phyloP scores from a whole-genome alignment of 1,140 invertebrate genomes.

The Eurosta solidaginis region DNA sequence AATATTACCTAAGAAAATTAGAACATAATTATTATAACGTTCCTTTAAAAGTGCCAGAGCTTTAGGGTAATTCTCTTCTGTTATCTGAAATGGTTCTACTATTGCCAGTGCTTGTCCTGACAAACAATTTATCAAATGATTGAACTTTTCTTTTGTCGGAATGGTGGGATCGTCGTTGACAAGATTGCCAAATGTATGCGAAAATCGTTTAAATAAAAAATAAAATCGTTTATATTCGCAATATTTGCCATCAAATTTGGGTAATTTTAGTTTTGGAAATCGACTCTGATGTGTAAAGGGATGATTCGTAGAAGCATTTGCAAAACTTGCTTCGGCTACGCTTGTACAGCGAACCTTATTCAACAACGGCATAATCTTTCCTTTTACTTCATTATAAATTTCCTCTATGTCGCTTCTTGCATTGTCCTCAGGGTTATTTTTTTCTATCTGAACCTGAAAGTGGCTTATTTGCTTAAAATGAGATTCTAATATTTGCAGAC shows the following conservation, averaged over 20 bases:
- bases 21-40: constrained; percentile 29
- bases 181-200: not conserved
- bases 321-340: not conserved
- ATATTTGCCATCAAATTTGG: constrained; percentile 27
- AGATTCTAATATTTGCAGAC: too few relatives aligned
- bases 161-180: constrained; percentile 1
- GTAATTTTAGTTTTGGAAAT: not conserved
- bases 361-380: not conserved
- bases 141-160: constrained; percentile 25
- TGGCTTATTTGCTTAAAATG: too few relatives aligned
- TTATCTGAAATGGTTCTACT: constrained; percentile 19
- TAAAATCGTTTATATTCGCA: too few relatives aligned
- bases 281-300: not conserved
- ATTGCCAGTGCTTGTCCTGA: not conserved
- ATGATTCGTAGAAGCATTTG: too few relatives aligned
- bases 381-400: not conserved
- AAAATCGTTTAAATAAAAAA: constrained; percentile 28
- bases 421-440: too few relatives aligned
- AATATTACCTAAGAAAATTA: constrained; percentile 31
- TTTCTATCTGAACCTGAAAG: too few relatives aligned
- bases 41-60: constrained; percentile 20
- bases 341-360: too few relatives aligned
- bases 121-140: constrained; percentile 16
- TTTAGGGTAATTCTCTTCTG: constrained; percentile 33
- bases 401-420: too few relatives aligned